Conservation (phyloP, 2,113 vertebrate genomes). For the Oryzias curvinotus region DNA sequence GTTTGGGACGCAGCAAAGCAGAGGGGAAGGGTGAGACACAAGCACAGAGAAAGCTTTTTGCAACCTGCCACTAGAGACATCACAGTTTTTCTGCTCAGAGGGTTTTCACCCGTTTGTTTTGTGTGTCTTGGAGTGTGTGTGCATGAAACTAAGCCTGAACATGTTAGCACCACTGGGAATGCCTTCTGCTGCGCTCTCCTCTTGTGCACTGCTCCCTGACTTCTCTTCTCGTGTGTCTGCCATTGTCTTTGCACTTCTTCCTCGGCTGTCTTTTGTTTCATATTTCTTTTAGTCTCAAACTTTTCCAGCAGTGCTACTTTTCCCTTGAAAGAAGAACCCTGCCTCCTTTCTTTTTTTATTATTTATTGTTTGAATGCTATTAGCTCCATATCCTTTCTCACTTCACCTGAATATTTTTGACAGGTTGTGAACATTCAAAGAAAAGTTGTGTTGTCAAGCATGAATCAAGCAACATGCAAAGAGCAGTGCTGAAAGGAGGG, state of each 20-base stretch:
- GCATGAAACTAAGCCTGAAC: slow-evolving; percentile 34
- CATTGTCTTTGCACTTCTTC: slow-evolving; percentile 12
- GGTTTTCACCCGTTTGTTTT: slow-evolving; percentile 62
- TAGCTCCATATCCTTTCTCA: slow-evolving; percentile 57
- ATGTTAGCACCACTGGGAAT: slow-evolving; percentile 51
- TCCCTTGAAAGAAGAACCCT: slow-evolving; percentile 1
- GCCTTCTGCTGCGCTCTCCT: slow-evolving; percentile 19
- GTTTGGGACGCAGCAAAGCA: slow-evolving; percentile 14
- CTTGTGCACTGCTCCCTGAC: slow-evolving; percentile 22
- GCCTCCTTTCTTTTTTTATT: slow-evolving; percentile 6
- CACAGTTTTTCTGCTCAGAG: slow-evolving; percentile 70
- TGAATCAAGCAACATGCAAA: slow-evolving; percentile 58
- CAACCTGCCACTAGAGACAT: slow-evolving; percentile 72
- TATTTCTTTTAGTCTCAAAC: not conserved
- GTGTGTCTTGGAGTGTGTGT: slow-evolving; percentile 13
- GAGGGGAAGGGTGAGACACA: slow-evolving; percentile 27
- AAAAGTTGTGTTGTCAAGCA: slow-evolving; percentile 60
- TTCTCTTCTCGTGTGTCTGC: slow-evolving; percentile 14
- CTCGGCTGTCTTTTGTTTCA: not conserved
- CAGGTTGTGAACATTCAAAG: slow-evolving; percentile 47
- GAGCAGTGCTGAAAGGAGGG: slow-evolving; percentile 22
- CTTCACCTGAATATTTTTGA: slow-evolving; percentile 47
- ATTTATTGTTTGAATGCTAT: slow-evolving; percentile 37
- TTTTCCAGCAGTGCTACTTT: not conserved
- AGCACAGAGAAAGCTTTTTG: slow-evolving; percentile 72